Conservation (phyloP, 2,888 invertebrate genomes). For the Temnothorax unifasciatus region DNA sequence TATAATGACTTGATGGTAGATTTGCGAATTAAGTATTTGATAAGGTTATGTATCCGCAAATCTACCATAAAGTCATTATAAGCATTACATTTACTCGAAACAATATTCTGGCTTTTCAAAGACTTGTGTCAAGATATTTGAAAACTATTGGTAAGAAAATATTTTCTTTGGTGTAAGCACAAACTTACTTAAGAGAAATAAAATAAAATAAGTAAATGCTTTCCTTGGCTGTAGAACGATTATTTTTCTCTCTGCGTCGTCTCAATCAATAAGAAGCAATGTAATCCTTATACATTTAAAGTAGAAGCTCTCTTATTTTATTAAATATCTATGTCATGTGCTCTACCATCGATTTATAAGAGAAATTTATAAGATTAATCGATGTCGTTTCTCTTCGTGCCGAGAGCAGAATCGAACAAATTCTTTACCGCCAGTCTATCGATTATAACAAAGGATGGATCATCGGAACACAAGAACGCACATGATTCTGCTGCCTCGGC, state of each 20-base stretch:
- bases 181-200: too few species aligned
- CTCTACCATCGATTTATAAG: conserved; percentile 62
- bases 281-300: not conserved
- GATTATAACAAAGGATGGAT: conserved; percentile 49
- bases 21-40: too few species aligned
- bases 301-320: not conserved
- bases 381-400: conserved; percentile 61
- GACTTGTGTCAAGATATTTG: too few species aligned
- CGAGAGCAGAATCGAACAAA: conserved; percentile 20
- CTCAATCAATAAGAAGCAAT: not conserved
- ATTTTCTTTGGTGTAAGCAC: too few species aligned
- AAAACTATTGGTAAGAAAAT: too few species aligned
- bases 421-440: conserved; percentile 53
- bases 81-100: too few species aligned
- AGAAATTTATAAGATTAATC: conserved; percentile 53
- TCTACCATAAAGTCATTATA: too few species aligned
- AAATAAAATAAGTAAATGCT: too few species aligned
- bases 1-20: too few species aligned
- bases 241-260: not conserved
- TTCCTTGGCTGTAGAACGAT: too few species aligned
- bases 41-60: too few species aligned
- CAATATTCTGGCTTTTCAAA: too few species aligned
- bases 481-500: not conserved
- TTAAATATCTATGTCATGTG: conserved; percentile 4
- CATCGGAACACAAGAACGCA: not conserved